A percentile compares a stretch with the other conserved stretches of the same genome.
These are phyloP conservation scores for Drosophila simulans DNA, from an alignment of 1,140 invertebrate genomes.

Conservation along the genomic window DNA sequence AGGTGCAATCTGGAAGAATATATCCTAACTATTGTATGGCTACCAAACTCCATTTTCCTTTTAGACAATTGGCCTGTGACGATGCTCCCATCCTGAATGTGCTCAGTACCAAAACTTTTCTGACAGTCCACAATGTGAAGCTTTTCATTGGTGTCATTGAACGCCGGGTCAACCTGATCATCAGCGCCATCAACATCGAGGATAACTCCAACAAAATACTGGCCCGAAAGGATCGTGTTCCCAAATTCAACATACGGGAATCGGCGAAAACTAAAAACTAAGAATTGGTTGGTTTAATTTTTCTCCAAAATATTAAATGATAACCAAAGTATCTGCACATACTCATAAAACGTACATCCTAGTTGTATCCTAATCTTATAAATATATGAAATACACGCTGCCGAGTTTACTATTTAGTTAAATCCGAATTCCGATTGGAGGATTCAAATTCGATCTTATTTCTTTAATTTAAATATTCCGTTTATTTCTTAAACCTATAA, in stretches of 20 bases:
- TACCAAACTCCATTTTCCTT: neutral
- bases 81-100: conserved; percentile 89
- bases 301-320: too few species aligned
- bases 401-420: too few species aligned
- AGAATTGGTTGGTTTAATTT: neutral
- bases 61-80: conserved; percentile 87
- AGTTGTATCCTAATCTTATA: too few species aligned
- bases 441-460: too few species aligned
- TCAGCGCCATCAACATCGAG: conserved; percentile 85
- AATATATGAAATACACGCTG: too few species aligned
- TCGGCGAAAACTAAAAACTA: conserved; percentile 75
- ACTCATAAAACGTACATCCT: too few species aligned
- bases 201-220: conserved; percentile 84
- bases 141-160: conserved; percentile 91
- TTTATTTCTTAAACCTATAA: too few species aligned
- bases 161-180: conserved; percentile 86
- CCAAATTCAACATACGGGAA: conserved; percentile 83
- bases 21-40: neutral
- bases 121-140: conserved; percentile 89
- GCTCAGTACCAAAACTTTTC: conserved; percentile 87
- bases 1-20: conserved; percentile 32
- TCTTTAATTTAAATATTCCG: too few species aligned
- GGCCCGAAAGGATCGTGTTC: conserved; percentile 77
- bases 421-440: too few species aligned
- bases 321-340: too few species aligned